Base-by-base conservation (phyloP, 30 jellyfish, hydroid and myxozoan species). In the Nemopilema nomurai region DNA sequence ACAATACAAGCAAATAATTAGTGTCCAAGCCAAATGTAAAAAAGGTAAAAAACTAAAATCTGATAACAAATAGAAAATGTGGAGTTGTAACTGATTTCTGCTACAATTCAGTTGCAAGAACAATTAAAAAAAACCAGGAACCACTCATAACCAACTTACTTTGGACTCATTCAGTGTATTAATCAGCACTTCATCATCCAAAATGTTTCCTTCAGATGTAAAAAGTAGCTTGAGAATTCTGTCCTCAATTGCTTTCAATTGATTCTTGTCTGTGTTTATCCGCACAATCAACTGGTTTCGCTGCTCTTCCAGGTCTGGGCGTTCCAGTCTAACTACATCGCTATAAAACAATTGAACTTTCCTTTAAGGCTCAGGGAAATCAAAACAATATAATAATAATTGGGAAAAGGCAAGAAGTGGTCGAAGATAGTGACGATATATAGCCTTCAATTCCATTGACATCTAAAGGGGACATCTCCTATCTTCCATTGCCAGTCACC, bases 231-330 rank as follows among this genome's bases (percentile, higher is more conserved):
- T 93, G 69, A 93, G 84, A 22, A 93, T 93, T 25, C 98, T 81
- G 74, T 93, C 98, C 79, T 93, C 98, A 32, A 93, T 93, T 25
- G 97, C 97, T 62, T 93, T 88, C 84, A 93, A 63, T 51, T 93
- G 98, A 74, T 93, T 93, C 85, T 93, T 93, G 91, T 93, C 98
- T 6, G 95, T 80, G 91, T 93, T 93, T 49, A 93, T 93, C 74
- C 98, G 81, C 73, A 93, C 96, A 41, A 93, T 93, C 89, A 93
- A 65, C 78, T 93, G 92, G 68, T 93, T 93, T 22, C 98, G 86
- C 73, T 93, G 98, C 72, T 93, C 97, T 72, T 93, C 98, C 77
- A 93, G 70, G 53, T 93, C 98, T 16, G 98, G 98, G 8, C 98
- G 87, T 68, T 93, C 98, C 9, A 93, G 57, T 13, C 98, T 66